Evolutionary conservation across 2,888 invertebrate genomes (phyloP), one percentile per base, ranked within the genome.

Genomic region (Epistrophe grossulariae): DNA sequence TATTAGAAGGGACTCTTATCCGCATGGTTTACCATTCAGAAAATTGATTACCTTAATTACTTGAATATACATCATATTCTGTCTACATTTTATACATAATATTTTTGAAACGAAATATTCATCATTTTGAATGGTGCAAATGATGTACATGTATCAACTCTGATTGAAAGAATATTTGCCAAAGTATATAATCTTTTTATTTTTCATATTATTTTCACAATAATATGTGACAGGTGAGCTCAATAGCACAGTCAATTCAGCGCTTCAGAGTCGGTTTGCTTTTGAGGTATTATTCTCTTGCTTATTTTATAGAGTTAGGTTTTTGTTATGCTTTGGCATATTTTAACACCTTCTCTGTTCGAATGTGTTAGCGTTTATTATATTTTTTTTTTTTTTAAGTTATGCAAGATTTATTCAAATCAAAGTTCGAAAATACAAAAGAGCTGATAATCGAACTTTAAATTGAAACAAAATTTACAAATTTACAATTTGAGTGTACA

Each of bases 11-110:
- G 60, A 85, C 88, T 88, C 88, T 89, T 89, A 89, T 88, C 85
- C 89, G 90, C 90, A 89, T 90, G 90, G 89, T 84, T 88, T 90
- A 84, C 89, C 90, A 90, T 90, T 90, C 89, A 90, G 90, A 90
- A 90, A 90, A 90, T 90, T 90, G 89, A 88, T 83, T 89, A 71
- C 40, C 84, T 88, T 89, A 89, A 89, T 89, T 89, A 88, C 88
- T 89, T 89, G 82, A 57, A 89, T 85, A 89, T 88, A 57, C 76
- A 24, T 2, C 24, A 2, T 24, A 76, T 73, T 11, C 6, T 50
- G 9, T 43, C 45, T 78, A 71, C 70, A 31, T 6, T 31, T 4
- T 5, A 2, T 24, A 24, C 24, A 24, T 24, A 24, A 24, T 24
- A 2, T 5, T 6, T 2, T 31, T 31, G 31, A 5, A 31, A 31